These are phyloP conservation scores for Drosophila subpulchrella DNA, from an alignment of 1,140 invertebrate species.

Conservation along the genomic window DNA sequence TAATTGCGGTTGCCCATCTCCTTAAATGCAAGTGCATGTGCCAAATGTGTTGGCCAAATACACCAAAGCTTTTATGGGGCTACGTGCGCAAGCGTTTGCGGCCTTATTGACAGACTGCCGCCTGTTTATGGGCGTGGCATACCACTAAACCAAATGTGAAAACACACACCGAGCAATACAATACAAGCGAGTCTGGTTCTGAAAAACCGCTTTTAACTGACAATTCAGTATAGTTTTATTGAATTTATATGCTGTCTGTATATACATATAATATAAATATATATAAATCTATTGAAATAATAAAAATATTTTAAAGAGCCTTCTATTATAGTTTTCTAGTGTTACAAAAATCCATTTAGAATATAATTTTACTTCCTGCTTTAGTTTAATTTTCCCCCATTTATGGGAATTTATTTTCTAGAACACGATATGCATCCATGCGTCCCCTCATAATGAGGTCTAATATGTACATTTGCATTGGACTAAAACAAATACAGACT, in stretches of 20 bases:
- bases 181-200: background rate
- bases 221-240: background rate
- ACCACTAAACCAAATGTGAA: constrained; percentile 14
- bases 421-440: background rate
- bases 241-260: background rate
- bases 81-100: constrained; percentile 51
- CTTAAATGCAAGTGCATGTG: constrained; percentile 2
- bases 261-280: too few species aligned
- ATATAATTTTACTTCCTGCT: too few species aligned
- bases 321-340: too few species aligned
- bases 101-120: constrained; percentile 60
- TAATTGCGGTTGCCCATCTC: constrained; percentile 32
- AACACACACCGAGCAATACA: background rate
- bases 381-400: background rate
- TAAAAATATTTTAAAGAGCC: too few species aligned
- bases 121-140: constrained; percentile 44
- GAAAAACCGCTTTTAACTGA: background rate
- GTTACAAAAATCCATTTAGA: too few species aligned
- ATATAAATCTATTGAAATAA: too few species aligned
- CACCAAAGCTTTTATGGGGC: constrained; percentile 31
- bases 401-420: background rate
- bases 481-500: constrained; percentile 28
- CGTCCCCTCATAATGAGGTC: constrained; percentile 12
- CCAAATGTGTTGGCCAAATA: constrained; percentile 16
- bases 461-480: constrained; percentile 21